Evolutionary conservation across 92 coral and sea anemone genomes (phyloP).

Genomic region (Epizoanthus fatuus): DNA sequence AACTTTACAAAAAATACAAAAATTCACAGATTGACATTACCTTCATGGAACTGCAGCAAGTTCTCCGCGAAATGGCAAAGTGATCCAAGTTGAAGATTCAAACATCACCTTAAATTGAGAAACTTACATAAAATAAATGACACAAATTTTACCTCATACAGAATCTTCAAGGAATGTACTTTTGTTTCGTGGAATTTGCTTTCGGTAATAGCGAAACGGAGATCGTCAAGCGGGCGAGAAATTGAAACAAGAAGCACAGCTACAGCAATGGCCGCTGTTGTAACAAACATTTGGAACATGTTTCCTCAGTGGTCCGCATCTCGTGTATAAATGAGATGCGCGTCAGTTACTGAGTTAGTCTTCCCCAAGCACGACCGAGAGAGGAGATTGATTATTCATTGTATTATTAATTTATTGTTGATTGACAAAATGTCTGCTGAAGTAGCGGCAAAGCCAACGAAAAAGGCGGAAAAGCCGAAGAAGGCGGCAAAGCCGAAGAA

Average conservation of each 20-base stretch:
- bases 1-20: constrained; percentile 59
- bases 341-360: constrained; percentile 94
- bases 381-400: constrained; percentile 72
- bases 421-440: constrained; percentile 90
- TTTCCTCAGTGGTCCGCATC: constrained; percentile 99
- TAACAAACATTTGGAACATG: constrained; percentile 81
- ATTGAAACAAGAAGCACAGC: constrained; percentile 97
- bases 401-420: constrained; percentile 73
- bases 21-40: constrained; percentile 20
- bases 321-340: constrained; percentile 93
- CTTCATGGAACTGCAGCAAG: constrained; percentile 43
- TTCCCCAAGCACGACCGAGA: constrained; percentile 98
- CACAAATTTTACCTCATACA: constrained; percentile 55
- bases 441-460: constrained; percentile 43
- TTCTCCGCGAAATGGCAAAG: constrained; percentile 85
- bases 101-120: constrained; percentile 53
- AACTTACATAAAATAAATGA: background rate
- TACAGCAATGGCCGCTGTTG: constrained; percentile 89
- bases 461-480: too few relatives aligned
- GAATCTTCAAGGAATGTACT: constrained; percentile 58
- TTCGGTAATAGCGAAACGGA: constrained; percentile 27
- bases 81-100: constrained; percentile 82
- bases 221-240: constrained; percentile 52
- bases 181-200: constrained; percentile 30
- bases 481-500: constrained; percentile 69